Evolutionary conservation across 1,140 invertebrate species (phyloP), one percentile per base, ranked within the genome.

Genomic region (Melanaphis sacchari): DNA sequence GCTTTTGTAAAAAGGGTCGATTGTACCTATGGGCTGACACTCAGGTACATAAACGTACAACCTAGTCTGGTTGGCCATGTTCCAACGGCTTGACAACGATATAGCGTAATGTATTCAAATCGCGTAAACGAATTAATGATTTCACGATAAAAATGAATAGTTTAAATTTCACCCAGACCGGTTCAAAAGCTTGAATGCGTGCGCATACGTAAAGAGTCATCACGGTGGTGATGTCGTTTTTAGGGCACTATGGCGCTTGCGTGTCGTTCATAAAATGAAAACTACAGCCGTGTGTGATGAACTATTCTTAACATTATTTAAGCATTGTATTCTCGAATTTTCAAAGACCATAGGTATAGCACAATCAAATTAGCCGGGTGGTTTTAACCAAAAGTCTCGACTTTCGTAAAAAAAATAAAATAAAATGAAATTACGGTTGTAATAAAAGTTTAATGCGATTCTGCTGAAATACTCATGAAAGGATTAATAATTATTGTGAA

Each of bases 401-500:
- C 36, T 66, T 90, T 66, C 22, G 7, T 66, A 3, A 40, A 59
- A 40, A 59, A 66, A 52, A 87, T 49, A 49, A 87, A 49, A 87
- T n/a, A 26, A 90, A 90, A 90, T 31, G 59, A 59, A 41, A 41
- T 38, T 26, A 43, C 26, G 54, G 54, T 40, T 38, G 46, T 91
- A 54, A 46, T 93, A 84, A 93, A 93, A 93, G 91, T 93, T 84
- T 93, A 93, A 93, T 93, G 46, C 36, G 36, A 66, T 52, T 93
- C 46, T 36, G 18, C 46, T 93, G 91, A 21, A 93, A 85, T 93
- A 84, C 66, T 93, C 91, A n/a, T 93, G 46, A 93, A 93, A 93
- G 91, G 91, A 93, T 93, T 93, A 85, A 93, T 93, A 93, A 93
- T 93, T 84, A 84, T 93, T 84, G 43, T 46, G 15, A 84, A 93